These are phyloP conservation scores for Strigamia maritima DNA, from an alignment of 2,888 invertebrate genomes.

Conservation along the genomic window DNA sequence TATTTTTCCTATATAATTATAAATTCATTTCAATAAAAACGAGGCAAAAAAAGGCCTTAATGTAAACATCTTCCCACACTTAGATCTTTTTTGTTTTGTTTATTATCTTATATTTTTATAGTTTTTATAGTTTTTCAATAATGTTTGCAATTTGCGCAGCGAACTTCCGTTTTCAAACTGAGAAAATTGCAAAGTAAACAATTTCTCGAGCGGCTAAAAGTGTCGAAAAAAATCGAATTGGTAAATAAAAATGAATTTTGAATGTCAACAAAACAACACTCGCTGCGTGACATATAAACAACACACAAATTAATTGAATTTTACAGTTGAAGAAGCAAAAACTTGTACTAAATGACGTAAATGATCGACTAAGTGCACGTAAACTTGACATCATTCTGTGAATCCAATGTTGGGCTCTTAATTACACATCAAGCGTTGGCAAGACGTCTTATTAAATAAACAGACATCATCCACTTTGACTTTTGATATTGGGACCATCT, in stretches of 20 bases:
- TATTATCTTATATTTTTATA: background rate
- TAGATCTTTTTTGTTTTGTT: too few species aligned
- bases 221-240: background rate
- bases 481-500: background rate
- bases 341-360: background rate
- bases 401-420: too few species aligned
- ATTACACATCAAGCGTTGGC: too few species aligned
- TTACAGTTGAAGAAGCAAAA: background rate
- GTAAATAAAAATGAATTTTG: background rate
- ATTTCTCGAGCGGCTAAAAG: background rate
- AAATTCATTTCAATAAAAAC: too few species aligned
- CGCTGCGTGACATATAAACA: background rate
- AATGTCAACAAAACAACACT: background rate
- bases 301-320: background rate
- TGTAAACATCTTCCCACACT: too few species aligned
- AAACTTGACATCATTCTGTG: background rate
- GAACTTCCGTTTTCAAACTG: background rate
- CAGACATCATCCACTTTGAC: conserved; percentile 1
- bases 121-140: background rate
- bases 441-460: background rate
- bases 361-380: background rate
- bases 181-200: background rate
- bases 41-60: too few species aligned
- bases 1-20: too few species aligned
- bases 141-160: background rate